Percentiles rank a stretch among this genome's conserved stretches.
These are phyloP conservation scores for Enteromius afrohamiltoni DNA, from an alignment of 2,797 vertebrate species.

Conservation along the genomic window DNA sequence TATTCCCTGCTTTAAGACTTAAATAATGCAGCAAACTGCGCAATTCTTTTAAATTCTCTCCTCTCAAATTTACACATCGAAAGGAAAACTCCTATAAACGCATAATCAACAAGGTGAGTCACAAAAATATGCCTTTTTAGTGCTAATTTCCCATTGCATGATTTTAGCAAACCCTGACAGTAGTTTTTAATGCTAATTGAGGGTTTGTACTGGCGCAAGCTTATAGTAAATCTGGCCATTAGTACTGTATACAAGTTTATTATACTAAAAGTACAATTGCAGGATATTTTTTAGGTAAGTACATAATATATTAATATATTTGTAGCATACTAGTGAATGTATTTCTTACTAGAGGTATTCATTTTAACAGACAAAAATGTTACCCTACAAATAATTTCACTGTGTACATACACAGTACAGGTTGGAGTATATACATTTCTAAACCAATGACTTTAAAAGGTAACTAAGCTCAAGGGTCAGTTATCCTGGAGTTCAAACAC, in stretches of 20 bases:
- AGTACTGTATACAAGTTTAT: neutral
- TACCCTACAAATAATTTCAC: neutral
- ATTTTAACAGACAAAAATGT: neutral
- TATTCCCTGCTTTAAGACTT: neutral
- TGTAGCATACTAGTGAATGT: neutral
- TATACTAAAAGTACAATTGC: neutral
- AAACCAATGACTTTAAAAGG: neutral
- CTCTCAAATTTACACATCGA: too few species aligned
- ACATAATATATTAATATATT: neutral
- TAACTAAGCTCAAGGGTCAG: slow-evolving; percentile 14
- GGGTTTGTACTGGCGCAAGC: neutral
- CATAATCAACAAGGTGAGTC: too few species aligned
- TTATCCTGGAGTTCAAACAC: slow-evolving; percentile 12
- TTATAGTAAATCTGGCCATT: neutral
- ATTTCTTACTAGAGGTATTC: neutral
- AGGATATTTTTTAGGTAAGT: neutral
- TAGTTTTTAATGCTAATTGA: too few species aligned
- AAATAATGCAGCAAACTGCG: too few species aligned
- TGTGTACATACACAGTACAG: neutral
- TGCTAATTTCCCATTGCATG: too few species aligned
- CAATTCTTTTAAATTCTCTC: too few species aligned
- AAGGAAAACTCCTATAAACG: too few species aligned
- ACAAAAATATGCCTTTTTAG: too few species aligned
- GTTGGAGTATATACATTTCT: neutral
- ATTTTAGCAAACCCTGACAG: too few species aligned